Evolutionary conservation across 2,113 vertebrate species (phyloP).

Genomic region (Eolophus roseicapilla): DNA sequence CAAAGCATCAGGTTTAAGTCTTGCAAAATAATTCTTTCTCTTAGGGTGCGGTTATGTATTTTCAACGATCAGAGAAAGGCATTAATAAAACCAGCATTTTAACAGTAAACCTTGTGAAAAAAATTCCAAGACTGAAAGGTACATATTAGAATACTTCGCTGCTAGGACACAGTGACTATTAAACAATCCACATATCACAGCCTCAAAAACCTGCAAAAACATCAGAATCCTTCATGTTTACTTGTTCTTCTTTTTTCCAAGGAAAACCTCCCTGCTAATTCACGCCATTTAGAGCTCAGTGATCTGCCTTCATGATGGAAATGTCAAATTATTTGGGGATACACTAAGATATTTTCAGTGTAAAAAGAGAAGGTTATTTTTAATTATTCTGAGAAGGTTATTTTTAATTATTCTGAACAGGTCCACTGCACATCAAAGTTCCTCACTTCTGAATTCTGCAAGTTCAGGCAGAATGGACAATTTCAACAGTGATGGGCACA

Average conservation of each 20-base stretch:
- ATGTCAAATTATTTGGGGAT: not conserved
- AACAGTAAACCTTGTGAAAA: not conserved
- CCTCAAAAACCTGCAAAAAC: not conserved
- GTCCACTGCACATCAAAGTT: not conserved
- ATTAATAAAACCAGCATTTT: not conserved
- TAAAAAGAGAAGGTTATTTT: constrained; percentile 7
- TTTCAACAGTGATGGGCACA: not conserved
- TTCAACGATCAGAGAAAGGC: not conserved
- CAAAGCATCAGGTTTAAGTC: not conserved
- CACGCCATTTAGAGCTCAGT: not conserved
- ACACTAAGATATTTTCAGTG: not conserved
- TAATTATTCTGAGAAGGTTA: constrained; percentile 2
- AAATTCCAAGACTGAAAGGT: not conserved
- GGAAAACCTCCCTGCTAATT: not conserved
- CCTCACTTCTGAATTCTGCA: not conserved
- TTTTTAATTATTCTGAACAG: constrained; percentile 36
- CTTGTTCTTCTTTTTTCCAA: not conserved
- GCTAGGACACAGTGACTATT: not conserved
- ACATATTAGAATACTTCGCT: not conserved
- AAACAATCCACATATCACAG: not conserved
- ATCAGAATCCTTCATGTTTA: not conserved
- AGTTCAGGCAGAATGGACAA: constrained; percentile 7
- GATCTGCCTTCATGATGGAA: not conserved
- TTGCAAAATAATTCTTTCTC: not conserved
- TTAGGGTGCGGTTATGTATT: not conserved